Percentiles rank a stretch among this genome's conserved stretches.
phyloP scores from a whole-genome alignment of 2,113 vertebrate genomes.

The Pachycephala philippinensis region DNA sequence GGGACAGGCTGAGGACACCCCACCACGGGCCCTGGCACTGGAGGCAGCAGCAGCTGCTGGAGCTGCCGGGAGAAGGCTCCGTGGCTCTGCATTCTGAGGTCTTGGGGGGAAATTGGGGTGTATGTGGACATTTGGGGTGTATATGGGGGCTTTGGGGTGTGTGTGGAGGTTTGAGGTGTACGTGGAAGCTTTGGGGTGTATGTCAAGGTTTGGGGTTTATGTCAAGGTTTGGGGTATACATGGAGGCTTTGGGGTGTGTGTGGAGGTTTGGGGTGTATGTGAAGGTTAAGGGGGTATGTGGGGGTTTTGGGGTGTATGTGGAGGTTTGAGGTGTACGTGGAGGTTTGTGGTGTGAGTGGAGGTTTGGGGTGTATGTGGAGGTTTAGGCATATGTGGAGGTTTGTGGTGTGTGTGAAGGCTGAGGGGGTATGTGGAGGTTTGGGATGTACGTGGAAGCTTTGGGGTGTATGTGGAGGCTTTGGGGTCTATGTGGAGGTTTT shows the following conservation, averaged over 20 bases:
- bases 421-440: not conserved
- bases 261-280: not conserved
- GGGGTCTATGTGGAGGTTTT: not conserved
- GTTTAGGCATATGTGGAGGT: not conserved
- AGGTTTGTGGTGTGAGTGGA: not conserved
- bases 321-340: no score
- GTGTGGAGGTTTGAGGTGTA: not conserved
- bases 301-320: not conserved
- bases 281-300: no score
- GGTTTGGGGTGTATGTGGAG: not conserved
- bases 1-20: not conserved
- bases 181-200: no score
- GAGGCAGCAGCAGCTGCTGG: not conserved
- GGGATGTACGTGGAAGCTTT: not conserved
- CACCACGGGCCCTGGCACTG: not conserved
- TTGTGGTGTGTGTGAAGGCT: not conserved
- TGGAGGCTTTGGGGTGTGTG: rapidly evolving
- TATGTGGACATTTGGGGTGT: rapidly evolving
- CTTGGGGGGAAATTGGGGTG: not conserved
- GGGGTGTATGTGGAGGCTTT: not conserved
- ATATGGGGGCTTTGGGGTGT: rapidly evolving
- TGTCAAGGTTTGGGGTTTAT: not conserved
- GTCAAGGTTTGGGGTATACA: not conserved
- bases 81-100: not conserved
- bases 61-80: not conserved